Evolutionary conservation across 1,140 invertebrate species (phyloP).

Genomic region (Batillaria attramentaria): DNA sequence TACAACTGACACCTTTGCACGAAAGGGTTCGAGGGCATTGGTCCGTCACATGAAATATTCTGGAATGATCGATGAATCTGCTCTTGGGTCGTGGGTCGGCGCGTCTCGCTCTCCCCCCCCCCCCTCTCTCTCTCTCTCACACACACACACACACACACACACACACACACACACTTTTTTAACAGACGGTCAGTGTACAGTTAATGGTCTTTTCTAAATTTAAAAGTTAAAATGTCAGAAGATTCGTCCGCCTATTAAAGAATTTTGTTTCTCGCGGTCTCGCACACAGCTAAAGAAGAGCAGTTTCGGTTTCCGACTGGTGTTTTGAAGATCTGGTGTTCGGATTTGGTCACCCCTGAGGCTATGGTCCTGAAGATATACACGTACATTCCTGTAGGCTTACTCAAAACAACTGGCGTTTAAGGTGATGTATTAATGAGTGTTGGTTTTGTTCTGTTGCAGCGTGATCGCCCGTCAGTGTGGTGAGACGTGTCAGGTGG

Average conservation of each 20-base stretch:
- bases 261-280: not conserved
- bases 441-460: constrained; percentile 33
- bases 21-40: too few relatives aligned
- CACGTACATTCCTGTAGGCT: not conserved
- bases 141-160: not conserved
- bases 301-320: not conserved
- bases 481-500: constrained; percentile 61
- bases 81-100: too few relatives aligned
- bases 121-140: too few relatives aligned
- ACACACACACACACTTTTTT: not conserved
- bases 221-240: not conserved
- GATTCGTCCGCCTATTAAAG: not conserved
- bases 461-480: constrained; percentile 68
- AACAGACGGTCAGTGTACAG: not conserved
- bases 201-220: not conserved
- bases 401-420: not conserved
- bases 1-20: too few relatives aligned
- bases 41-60: too few relatives aligned
- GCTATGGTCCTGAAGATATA: not conserved
- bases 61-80: too few relatives aligned
- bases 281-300: too few relatives aligned
- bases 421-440: not conserved
- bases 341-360: not conserved
- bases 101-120: too few relatives aligned
- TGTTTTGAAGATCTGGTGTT: not conserved